Percentiles rank a stretch among this genome's conserved stretches.
These are phyloP conservation scores for Labia minor DNA, from an alignment of 2,888 invertebrate genomes.

Conservation along the genomic window DNA sequence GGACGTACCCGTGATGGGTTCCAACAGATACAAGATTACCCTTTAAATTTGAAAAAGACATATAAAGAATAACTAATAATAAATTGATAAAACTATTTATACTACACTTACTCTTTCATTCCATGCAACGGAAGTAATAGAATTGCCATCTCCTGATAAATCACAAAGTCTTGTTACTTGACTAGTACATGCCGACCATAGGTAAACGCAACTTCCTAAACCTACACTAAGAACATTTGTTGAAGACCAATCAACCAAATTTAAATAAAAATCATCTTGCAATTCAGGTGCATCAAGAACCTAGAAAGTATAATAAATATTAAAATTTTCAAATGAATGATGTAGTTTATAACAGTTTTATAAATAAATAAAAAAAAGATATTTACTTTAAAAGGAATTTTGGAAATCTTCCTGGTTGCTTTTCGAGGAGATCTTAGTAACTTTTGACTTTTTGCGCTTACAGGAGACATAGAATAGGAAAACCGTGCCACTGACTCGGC, in stretches of 20 bases:
- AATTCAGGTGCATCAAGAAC: slow-evolving; percentile 91
- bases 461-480: slow-evolving; percentile 85
- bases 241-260: slow-evolving; percentile 98
- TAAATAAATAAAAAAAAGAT: slow-evolving; percentile 16
- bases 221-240: slow-evolving; percentile 98
- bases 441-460: slow-evolving; percentile 91
- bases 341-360: neutral
- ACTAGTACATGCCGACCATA: slow-evolving; percentile 98
- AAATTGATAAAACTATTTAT: neutral
- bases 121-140: slow-evolving; percentile 98
- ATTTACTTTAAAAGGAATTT: slow-evolving; percentile 87
- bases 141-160: slow-evolving; percentile 82
- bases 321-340: neutral
- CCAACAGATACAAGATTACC: slow-evolving; percentile 96
- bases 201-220: slow-evolving; percentile 91
- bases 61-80: neutral
- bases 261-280: slow-evolving; percentile 98
- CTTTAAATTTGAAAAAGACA: slow-evolving; percentile 30
- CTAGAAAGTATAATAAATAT: slow-evolving; percentile 29
- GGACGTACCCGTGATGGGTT: slow-evolving; percentile 92
- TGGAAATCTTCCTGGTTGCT: slow-evolving; percentile 94
- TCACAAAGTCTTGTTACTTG: slow-evolving; percentile 96
- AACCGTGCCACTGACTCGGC: slow-evolving; percentile 56
- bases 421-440: slow-evolving; percentile 88
- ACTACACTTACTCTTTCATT: slow-evolving; percentile 74